Evolutionary conservation across 2,797 vertebrate species (phyloP).

Genomic region (Neomorphus geoffroyi): DNA sequence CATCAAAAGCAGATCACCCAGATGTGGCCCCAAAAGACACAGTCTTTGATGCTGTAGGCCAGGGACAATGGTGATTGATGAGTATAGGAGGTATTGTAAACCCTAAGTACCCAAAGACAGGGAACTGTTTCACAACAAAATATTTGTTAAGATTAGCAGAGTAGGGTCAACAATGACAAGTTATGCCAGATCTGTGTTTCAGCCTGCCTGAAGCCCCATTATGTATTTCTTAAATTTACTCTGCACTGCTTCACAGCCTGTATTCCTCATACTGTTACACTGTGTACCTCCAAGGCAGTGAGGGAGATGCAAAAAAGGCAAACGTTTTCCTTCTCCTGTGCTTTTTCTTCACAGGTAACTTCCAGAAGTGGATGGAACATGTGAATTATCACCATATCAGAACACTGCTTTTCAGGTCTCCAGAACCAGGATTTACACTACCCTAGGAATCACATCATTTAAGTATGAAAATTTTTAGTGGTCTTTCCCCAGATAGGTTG

Average conservation of each 20-base stretch:
- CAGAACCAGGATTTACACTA: background rate
- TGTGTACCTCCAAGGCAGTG: background rate
- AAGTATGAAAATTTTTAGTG: background rate
- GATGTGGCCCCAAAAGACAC: background rate
- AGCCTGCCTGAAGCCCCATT: background rate
- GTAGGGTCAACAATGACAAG: background rate
- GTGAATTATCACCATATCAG: background rate
- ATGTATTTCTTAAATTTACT: background rate
- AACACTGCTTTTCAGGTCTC: background rate
- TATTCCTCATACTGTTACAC: background rate
- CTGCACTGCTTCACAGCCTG: background rate
- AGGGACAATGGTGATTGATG: background rate
- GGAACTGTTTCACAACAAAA: background rate
- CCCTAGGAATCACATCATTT: background rate
- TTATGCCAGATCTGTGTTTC: background rate
- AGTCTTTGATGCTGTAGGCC: background rate
- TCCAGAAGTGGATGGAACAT: background rate
- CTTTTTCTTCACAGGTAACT: background rate
- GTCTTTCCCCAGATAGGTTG: background rate
- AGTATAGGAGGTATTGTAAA: background rate
- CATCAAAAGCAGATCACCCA: background rate
- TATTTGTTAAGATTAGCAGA: background rate
- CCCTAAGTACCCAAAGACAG: background rate
- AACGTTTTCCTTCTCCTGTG: background rate
- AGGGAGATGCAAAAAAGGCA: background rate